Evolutionary conservation across 2,888 invertebrate genomes (phyloP).

Genomic region (Noctua janthina): DNA sequence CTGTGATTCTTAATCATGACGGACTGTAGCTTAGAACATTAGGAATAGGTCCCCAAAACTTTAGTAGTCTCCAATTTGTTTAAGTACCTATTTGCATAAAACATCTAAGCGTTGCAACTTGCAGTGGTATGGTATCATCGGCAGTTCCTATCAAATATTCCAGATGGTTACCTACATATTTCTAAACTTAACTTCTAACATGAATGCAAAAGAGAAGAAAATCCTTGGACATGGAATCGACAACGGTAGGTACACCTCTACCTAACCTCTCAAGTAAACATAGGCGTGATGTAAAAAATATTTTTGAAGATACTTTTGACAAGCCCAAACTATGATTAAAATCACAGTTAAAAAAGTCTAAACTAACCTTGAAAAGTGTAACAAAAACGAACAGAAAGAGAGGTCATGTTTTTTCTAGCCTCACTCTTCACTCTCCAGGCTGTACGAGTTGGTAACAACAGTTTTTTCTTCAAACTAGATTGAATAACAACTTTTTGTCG

Average conservation of each 20-base stretch:
- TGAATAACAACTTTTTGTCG: slow-evolving; percentile 65
- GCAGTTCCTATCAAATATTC: neutral
- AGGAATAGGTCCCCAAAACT: neutral
- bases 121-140: neutral
- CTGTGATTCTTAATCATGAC: neutral
- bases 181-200: neutral
- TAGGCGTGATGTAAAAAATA: neutral
- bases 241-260: neutral
- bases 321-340: slow-evolving; percentile 17
- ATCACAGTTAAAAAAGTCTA: slow-evolving; percentile 30
- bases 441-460: slow-evolving; percentile 42
- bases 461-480: slow-evolving; percentile 59
- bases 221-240: neutral
- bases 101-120: neutral
- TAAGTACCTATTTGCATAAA: too few species aligned
- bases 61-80: neutral
- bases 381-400: slow-evolving; percentile 58
- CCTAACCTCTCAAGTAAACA: neutral
- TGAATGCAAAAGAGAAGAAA: neutral
- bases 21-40: neutral
- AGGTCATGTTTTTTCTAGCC: slow-evolving; percentile 27
- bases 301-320: neutral
- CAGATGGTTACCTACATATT: neutral
- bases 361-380: slow-evolving; percentile 49
- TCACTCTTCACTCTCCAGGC: slow-evolving; percentile 47